phyloP scores from a whole-genome alignment of 2,113 vertebrate species.

The Lucifuga dentata region DNA sequence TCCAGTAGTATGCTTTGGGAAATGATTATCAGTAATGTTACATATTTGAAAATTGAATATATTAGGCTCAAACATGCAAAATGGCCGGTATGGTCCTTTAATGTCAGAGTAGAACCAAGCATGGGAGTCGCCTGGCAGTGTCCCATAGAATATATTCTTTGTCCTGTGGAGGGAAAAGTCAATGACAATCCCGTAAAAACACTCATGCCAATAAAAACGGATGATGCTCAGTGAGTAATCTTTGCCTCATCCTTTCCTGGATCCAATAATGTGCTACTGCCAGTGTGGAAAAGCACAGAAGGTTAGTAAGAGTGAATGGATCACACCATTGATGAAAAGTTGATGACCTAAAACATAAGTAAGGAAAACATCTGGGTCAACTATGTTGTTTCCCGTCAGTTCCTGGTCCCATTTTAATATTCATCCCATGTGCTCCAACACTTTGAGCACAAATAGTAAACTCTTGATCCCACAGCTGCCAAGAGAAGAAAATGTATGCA shows the following conservation, averaged over 20 bases:
- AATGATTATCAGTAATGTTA: too few relatives aligned
- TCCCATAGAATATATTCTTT: slow-evolving; percentile 34
- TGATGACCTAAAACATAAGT: slow-evolving; percentile 10
- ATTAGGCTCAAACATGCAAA: too few relatives aligned
- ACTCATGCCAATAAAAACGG: slow-evolving; percentile 66
- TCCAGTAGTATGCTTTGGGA: too few relatives aligned
- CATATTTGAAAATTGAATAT: too few relatives aligned
- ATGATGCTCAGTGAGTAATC: slow-evolving; percentile 75
- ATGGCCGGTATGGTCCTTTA: too few relatives aligned
- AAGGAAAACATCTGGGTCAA: not conserved
- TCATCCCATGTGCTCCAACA: too few relatives aligned
- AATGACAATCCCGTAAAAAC: slow-evolving; percentile 62
- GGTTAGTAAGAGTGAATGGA: slow-evolving; percentile 7
- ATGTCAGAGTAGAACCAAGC: slow-evolving; percentile 44
- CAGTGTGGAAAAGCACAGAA: slow-evolving; percentile 29
- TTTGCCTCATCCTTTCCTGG: slow-evolving; percentile 69
- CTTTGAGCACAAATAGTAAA: too few relatives aligned
- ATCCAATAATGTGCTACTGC: slow-evolving; percentile 47
- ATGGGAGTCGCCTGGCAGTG: slow-evolving; percentile 38
- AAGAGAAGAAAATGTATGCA: too few relatives aligned
- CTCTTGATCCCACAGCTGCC: too few relatives aligned
- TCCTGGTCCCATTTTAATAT: not conserved
- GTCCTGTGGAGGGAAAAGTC: slow-evolving; percentile 54
- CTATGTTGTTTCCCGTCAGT: not conserved
- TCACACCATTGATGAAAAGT: slow-evolving; percentile 27